phyloP scores from a whole-genome alignment of 2,888 invertebrate species.

The Lydus trimaculatus region DNA sequence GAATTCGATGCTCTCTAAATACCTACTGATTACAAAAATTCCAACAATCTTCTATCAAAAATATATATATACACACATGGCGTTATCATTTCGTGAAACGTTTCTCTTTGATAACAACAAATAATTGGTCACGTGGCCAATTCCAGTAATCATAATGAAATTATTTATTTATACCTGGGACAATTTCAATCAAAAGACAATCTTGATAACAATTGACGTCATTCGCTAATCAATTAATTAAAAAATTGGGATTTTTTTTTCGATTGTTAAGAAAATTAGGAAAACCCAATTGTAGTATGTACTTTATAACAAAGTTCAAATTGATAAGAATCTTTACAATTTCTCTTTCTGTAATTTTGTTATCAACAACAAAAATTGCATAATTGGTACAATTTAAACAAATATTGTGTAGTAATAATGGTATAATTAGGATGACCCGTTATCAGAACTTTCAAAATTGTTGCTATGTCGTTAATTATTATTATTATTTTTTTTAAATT shows the following conservation, averaged over 20 bases:
- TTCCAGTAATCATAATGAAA: not conserved
- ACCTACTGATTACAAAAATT: constrained; percentile 4
- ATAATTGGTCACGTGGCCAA: not conserved
- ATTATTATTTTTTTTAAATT: no score
- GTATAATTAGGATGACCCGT: not conserved
- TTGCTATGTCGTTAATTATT: not conserved
- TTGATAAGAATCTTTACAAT: not conserved
- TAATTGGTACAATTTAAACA: not conserved
- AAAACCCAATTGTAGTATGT: not conserved
- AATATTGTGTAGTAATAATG: not conserved
- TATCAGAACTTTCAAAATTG: not conserved
- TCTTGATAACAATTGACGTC: not conserved
- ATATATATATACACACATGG: not conserved
- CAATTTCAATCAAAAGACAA: not conserved
- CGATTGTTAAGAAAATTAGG: not conserved
- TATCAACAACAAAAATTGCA: not conserved
- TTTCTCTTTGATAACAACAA: not conserved
- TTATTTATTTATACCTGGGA: not conserved
- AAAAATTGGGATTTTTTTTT: not conserved
- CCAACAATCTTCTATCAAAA: not conserved
- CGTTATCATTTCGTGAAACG: not conserved
- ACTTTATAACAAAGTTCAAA: not conserved
- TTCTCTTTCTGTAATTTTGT: not conserved
- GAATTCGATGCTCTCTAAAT: not conserved
- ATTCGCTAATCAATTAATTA: not conserved